Percentiles rank a stretch among this genome's conserved stretches.
Conservation (phyloP, 2,113 vertebrate genomes). For the Saguinus imperator region DNA sequence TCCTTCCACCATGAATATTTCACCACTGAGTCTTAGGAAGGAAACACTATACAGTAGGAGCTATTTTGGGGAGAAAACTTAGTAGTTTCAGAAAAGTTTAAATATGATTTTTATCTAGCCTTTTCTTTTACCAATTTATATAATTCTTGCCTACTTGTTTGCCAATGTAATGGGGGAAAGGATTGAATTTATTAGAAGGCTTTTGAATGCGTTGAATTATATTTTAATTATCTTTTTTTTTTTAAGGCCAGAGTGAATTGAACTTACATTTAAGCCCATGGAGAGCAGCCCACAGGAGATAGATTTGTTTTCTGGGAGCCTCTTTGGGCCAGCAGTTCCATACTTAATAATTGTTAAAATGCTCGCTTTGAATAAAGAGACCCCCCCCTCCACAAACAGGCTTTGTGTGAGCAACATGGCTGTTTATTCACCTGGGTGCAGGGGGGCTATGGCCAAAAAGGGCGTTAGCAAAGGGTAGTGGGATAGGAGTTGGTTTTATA, state of each 20-base stretch:
- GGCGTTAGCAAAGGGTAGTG: too few relatives aligned
- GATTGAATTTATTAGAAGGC: neutral
- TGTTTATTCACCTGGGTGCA: too few relatives aligned
- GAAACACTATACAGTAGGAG: neutral
- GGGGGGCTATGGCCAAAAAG: too few relatives aligned
- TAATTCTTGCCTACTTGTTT: neutral
- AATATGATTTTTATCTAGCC: neutral
- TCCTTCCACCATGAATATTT: neutral
- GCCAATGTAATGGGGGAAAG: neutral
- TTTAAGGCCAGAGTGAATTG: neutral
- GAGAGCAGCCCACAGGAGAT: neutral
- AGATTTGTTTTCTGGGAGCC: neutral
- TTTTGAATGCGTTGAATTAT: neutral
- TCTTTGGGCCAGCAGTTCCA: neutral
- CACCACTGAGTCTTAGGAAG: neutral
- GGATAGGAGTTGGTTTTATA: too few relatives aligned
- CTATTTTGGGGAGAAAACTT: neutral
- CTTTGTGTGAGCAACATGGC: too few relatives aligned
- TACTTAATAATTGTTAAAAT: neutral
- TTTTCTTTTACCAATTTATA: neutral
- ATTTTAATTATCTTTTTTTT: constrained; percentile 13
- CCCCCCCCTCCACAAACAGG: too few relatives aligned
- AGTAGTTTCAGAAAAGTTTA: neutral
- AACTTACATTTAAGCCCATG: neutral
- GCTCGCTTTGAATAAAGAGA: too few relatives aligned